Conservation (phyloP, 1,140 invertebrate species). For the Hydropsyche tenuis region DNA sequence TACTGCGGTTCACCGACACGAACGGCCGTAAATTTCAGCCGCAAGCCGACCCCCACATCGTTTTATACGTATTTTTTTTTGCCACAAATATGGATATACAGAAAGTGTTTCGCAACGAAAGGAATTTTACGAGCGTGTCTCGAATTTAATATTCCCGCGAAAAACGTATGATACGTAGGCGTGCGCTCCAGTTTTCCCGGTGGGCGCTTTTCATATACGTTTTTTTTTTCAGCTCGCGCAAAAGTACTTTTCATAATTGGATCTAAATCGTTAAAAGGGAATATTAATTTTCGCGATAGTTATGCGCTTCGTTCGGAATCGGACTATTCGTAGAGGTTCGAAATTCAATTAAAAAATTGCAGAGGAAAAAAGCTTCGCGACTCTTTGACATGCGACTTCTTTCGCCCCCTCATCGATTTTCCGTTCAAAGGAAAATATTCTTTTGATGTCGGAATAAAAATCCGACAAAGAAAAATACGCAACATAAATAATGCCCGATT, state of each 20-base stretch:
- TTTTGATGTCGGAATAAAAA: slow-evolving; percentile 34
- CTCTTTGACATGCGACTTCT: slow-evolving; percentile 18
- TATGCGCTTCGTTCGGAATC: too few relatives aligned
- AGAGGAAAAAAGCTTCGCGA: slow-evolving; percentile 3
- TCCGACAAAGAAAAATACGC: slow-evolving; percentile 31
- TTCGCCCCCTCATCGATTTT: background rate
- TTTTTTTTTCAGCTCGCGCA: too few relatives aligned
- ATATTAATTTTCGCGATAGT: too few relatives aligned
- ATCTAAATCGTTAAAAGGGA: too few relatives aligned
- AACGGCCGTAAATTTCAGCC: slow-evolving; percentile 23
- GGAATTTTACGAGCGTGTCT: slow-evolving; percentile 33
- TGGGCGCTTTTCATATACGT: background rate
- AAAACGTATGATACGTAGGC: background rate
- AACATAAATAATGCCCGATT: slow-evolving; percentile 26
- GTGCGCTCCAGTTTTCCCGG: background rate
- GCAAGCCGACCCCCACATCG: background rate
- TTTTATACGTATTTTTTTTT: slow-evolving; percentile 27
- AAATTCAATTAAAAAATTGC: slow-evolving; percentile 14
- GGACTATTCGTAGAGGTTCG: background rate
- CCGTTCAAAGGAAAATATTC: slow-evolving; percentile 30
- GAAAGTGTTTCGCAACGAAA: slow-evolving; percentile 24
- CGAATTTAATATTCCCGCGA: slow-evolving; percentile 35
- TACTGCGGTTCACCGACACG: slow-evolving; percentile 14
- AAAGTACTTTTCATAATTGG: too few relatives aligned
- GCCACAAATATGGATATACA: slow-evolving; percentile 31